Percentiles rank a stretch among this genome's conserved stretches.
These are phyloP conservation scores for Micromussa lordhowensis DNA, from an alignment of 92 coral and sea anemone genomes.

Conservation along the genomic window DNA sequence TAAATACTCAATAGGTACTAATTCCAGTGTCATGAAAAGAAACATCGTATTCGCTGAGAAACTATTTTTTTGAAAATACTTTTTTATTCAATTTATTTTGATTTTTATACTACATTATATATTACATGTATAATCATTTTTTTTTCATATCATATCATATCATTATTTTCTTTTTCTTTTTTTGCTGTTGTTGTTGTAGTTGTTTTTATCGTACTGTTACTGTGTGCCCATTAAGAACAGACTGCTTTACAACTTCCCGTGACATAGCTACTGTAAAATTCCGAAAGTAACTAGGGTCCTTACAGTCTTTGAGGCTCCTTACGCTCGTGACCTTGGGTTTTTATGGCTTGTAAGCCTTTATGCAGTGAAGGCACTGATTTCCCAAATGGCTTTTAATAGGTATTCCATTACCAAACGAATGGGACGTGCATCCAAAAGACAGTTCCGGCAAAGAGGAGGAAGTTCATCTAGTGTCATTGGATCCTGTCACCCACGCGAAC, in stretches of 20 bases:
- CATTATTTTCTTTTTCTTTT: background rate
- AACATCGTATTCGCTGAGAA: too few species aligned
- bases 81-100: too few species aligned
- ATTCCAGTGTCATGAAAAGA: too few species aligned
- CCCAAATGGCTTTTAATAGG: background rate
- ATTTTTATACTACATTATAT: too few species aligned
- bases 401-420: conserved; percentile 65
- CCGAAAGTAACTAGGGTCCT: too few species aligned
- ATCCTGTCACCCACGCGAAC: conserved; percentile 36
- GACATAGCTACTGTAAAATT: too few species aligned
- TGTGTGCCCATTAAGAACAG: background rate
- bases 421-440: conserved; percentile 77
- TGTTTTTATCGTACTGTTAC: background rate
- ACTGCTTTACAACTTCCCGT: too few species aligned
- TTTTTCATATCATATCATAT: too few species aligned
- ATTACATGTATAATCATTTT: too few species aligned
- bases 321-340: background rate
- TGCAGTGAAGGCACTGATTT: conserved; percentile 43
- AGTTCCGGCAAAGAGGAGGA: conserved; percentile 58
- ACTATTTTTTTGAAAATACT: too few species aligned
- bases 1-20: too few species aligned
- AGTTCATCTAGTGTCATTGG: conserved; percentile 67
- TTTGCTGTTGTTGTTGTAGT: background rate
- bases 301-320: background rate
- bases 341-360: background rate